These are phyloP conservation scores for Tetragonula carbonaria DNA, from an alignment of 2,888 invertebrate species.

Conservation along the genomic window DNA sequence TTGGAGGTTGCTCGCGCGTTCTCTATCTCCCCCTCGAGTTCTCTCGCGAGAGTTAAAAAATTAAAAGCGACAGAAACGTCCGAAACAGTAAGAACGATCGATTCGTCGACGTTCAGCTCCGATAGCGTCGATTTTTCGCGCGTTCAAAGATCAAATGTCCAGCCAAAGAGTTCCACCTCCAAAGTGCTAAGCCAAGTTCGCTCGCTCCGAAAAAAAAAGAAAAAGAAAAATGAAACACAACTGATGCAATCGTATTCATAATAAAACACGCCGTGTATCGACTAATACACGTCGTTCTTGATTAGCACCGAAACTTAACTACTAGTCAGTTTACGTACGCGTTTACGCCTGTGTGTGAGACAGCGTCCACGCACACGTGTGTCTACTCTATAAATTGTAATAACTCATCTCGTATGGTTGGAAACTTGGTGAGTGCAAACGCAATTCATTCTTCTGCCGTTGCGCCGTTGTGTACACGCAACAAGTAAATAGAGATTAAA, in stretches of 20 bases:
- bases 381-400: conserved; percentile 41
- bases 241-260: conserved; percentile 44
- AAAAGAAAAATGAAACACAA: conserved; percentile 12
- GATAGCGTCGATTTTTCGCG: background rate
- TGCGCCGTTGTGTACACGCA: conserved; percentile 59
- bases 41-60: too few species aligned
- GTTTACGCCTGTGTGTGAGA: conserved; percentile 23
- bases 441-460: conserved; percentile 65
- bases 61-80: too few species aligned
- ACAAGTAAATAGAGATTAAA: conserved; percentile 71
- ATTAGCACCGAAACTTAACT: conserved; percentile 69
- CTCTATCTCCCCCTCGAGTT: too few species aligned
- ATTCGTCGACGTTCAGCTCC: too few species aligned
- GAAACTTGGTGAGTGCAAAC: conserved; percentile 48
- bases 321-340: conserved; percentile 58
- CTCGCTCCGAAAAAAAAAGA: conserved; percentile 10
- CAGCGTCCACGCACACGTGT: conserved; percentile 40
- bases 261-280: conserved; percentile 35
- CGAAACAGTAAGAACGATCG: too few species aligned
- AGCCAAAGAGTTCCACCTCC: conserved; percentile 1
- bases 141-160: background rate
- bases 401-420: conserved; percentile 31
- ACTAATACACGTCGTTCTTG: conserved; percentile 43
- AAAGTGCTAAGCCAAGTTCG: conserved; percentile 35
- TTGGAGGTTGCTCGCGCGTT: conserved; percentile 33